Conservation (phyloP, 2,797 vertebrate species). For the Odontamblyopus lacepedii region DNA sequence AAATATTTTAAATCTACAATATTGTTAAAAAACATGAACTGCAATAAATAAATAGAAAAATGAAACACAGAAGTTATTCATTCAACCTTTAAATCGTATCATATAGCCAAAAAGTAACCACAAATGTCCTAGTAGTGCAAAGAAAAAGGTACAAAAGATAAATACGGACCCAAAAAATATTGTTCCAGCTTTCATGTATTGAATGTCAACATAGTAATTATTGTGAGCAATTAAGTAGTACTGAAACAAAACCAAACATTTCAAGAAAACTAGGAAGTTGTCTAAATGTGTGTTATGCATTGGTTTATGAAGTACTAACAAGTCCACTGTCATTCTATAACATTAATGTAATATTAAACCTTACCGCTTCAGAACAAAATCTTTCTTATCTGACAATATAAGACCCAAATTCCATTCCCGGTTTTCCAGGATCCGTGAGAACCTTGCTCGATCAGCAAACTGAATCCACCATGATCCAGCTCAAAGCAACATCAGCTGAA, state of each 20-base stretch:
- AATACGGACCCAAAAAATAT: too few relatives aligned
- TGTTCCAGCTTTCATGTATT: too few relatives aligned
- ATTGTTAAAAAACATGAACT: too few relatives aligned
- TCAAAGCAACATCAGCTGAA: background rate
- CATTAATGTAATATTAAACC: background rate
- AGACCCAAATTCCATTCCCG: background rate
- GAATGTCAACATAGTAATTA: too few relatives aligned
- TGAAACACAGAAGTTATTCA: too few relatives aligned
- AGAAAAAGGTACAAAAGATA: too few relatives aligned
- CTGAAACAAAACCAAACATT: background rate
- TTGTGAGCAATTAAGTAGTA: too few relatives aligned
- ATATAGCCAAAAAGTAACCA: too few relatives aligned
- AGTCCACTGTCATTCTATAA: background rate
- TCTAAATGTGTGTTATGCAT: background rate
- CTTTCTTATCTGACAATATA: background rate
- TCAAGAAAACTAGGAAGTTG: background rate
- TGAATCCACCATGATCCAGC: conserved; percentile 15
- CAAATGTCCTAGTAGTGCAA: too few relatives aligned
- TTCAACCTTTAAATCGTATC: too few relatives aligned
- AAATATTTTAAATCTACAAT: too few relatives aligned
- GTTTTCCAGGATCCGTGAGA: conserved; percentile 3
- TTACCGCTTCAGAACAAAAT: background rate
- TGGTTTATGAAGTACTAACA: background rate
- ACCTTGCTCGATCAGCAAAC: conserved; percentile 5
- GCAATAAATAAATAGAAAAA: too few relatives aligned